phyloP scores from a whole-genome alignment of 2,888 invertebrate genomes.

The Ormia ochracea region DNA sequence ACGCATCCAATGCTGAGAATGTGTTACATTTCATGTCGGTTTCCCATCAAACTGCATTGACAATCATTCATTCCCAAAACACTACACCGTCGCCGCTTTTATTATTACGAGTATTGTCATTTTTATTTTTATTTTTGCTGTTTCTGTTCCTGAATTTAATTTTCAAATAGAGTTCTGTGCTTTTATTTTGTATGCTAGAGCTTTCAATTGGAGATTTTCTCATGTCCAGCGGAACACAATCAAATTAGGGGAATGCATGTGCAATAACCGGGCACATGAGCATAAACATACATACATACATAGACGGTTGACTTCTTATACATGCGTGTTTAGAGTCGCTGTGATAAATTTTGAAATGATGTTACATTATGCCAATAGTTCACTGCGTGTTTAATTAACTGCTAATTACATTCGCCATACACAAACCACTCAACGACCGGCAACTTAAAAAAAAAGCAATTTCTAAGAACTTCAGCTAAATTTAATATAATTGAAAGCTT shows the following conservation, averaged over 20 bases:
- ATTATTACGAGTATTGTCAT: background rate
- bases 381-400: conserved; percentile 60
- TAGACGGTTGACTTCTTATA: background rate
- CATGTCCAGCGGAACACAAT: conserved; percentile 1
- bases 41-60: conserved; percentile 21
- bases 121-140: no score
- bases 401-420: conserved; percentile 55
- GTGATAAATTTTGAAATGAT: conserved; percentile 33
- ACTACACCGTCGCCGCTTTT: background rate
- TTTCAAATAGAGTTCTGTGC: conserved; percentile 35
- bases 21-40: conserved; percentile 43
- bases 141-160: conserved; percentile 7
- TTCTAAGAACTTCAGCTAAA: background rate
- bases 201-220: conserved; percentile 20
- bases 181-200: conserved; percentile 20
- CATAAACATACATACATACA: background rate
- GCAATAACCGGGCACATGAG: background rate
- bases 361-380: conserved; percentile 46
- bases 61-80: background rate
- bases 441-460: no score
- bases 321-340: background rate
- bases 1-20: background rate
- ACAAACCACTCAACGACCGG: no score
- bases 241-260: no score
- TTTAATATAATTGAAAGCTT: background rate